phyloP scores from a whole-genome alignment of 2,797 vertebrate genomes.

The Acanthurus lineatus region DNA sequence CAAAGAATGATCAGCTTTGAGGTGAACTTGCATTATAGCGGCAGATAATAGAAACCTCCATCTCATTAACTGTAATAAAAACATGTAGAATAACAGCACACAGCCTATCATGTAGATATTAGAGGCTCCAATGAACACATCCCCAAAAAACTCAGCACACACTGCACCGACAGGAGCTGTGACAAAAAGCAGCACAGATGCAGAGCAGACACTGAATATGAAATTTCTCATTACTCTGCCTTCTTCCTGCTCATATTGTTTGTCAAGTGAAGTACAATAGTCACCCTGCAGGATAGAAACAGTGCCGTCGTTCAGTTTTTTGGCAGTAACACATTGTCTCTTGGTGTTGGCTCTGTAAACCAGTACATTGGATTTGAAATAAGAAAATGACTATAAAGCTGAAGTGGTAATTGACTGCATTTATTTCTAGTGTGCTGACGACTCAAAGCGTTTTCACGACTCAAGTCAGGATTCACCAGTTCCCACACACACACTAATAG shows the following conservation, averaged over 20 bases:
- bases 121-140: constrained; percentile 15
- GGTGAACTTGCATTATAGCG: constrained; percentile 34
- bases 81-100: constrained; percentile 14
- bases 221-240: constrained; percentile 5
- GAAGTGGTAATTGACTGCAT: not conserved
- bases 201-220: constrained; percentile 2
- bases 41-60: constrained; percentile 18
- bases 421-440: too few species aligned
- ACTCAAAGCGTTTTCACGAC: too few species aligned
- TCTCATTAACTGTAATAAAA: constrained; percentile 25
- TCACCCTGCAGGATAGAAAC: constrained; percentile 14
- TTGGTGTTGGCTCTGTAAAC: constrained; percentile 2
- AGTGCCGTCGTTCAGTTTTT: not conserved
- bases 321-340: constrained; percentile 21
- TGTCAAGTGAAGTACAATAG: not conserved
- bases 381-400: not conserved
- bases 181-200: not conserved
- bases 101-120: not conserved
- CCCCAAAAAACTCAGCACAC: not conserved
- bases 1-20: constrained; percentile 42
- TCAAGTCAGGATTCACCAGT: too few species aligned
- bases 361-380: constrained; percentile 10
- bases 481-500: too few species aligned
- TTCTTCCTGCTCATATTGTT: constrained; percentile 4
- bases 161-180: not conserved